Evolutionary conservation across 2,113 vertebrate species (phyloP), one percentile per base, ranked within the genome.

Genomic region (Anhinga anhinga): DNA sequence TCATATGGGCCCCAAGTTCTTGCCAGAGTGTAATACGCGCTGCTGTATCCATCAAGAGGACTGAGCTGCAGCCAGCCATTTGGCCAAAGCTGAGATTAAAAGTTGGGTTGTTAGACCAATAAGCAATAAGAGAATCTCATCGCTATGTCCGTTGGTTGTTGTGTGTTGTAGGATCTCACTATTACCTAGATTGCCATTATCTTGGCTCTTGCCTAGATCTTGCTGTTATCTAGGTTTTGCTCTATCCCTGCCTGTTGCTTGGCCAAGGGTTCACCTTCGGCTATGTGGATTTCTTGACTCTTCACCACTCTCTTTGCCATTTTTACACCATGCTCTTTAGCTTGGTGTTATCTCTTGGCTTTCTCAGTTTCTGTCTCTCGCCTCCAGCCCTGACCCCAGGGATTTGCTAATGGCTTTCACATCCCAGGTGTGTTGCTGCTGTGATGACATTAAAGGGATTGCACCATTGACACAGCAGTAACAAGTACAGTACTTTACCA

Each of bases 81-180:
- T 74, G 65, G 15, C 61, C 65, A 82, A 91, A 94, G 34, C 18
- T 1, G 5, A 30, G 44, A 36, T 74, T 50, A 81, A 70, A 23
- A 55, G 3, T 34, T 82, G 78, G 47, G 52, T 82, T 89, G 32
- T 79, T 79, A 72, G 15, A 93, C 50, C 0, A 1, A 21, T 25
- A 0, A 0, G 15, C 0, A 0, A 50, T 44, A 49, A 79, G 18
- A 8, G 22, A 83, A 79, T 67, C 55, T 86, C 52, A 63, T 85
- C 34, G 22, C 34, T 50, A 4, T 34, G 14, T 74, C 36, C 3
- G 0, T 53, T 82, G 30, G 30, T 93, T 85, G 17, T 20, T 59
- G 12, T 62, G 15, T 62, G 38, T 55, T 73, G n/a, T 74, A 88
- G 50, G 34, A 78, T 55, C 32, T 70, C 4, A 0, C 4, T 82